Percentiles rank a stretch among this genome's conserved stretches.
phyloP scores from a whole-genome alignment of 2,113 vertebrate genomes.

The Cisticola juncidis region DNA sequence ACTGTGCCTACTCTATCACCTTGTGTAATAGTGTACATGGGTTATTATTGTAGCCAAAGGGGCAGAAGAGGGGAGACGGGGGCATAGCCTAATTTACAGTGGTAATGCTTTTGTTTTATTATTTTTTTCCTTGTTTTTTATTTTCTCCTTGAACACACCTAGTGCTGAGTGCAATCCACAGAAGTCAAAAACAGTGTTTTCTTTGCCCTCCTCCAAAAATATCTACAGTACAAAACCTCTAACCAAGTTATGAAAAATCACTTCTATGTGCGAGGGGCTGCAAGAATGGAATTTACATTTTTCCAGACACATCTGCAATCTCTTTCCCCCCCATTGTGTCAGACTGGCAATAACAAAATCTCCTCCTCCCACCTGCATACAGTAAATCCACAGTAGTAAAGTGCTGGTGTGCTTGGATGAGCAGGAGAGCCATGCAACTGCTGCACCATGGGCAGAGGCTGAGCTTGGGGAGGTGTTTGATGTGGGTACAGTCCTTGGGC shows the following conservation, averaged over 20 bases:
- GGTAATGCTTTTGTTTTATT: not conserved
- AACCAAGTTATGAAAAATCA: slow-evolving; percentile 39
- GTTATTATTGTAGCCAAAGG: slow-evolving; percentile 45
- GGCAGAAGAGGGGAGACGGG: slow-evolving; percentile 54
- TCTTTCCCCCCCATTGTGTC: not conserved
- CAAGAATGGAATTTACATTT: slow-evolving; percentile 35
- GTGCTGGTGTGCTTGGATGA: slow-evolving; percentile 65
- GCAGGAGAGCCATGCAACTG: slow-evolving; percentile 27
- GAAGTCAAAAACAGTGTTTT: slow-evolving; percentile 57
- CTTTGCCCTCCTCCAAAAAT: slow-evolving; percentile 41
- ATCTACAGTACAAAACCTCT: slow-evolving; percentile 57
- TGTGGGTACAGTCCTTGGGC: not conserved
- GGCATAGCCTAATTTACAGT: slow-evolving; percentile 61
- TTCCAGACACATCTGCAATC: not conserved
- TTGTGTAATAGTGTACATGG: slow-evolving; percentile 62
- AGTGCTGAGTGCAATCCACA: slow-evolving; percentile 64
- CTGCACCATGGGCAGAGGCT: not conserved
- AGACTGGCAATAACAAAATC: slow-evolving; percentile 44
- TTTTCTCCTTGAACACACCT: slow-evolving; percentile 26
- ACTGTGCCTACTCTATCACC: slow-evolving; percentile 66
- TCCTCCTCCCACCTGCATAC: slow-evolving; percentile 42
- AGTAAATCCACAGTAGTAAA: slow-evolving; percentile 61
- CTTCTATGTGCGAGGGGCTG: slow-evolving; percentile 45
- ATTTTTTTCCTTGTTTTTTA: not conserved
- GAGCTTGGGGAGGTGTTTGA: not conserved